Percentiles rank a stretch among this genome's conserved stretches.
phyloP scores from a whole-genome alignment of 2,888 invertebrate species.

The Pollenia labialis region DNA sequence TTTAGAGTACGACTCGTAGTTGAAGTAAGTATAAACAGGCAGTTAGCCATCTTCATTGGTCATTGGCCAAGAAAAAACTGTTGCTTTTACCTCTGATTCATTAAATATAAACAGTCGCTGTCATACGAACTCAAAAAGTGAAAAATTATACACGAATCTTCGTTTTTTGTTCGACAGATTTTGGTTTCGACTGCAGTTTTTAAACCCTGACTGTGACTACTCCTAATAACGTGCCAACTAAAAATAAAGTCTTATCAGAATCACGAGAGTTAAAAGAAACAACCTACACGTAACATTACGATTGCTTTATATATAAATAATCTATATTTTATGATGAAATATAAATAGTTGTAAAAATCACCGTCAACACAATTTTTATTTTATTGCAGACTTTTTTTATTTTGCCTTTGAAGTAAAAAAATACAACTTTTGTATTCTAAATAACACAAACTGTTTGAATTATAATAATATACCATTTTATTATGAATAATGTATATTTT shows the following conservation, averaged over 20 bases:
- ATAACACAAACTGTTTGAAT: conserved; percentile 25
- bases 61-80: too few species aligned
- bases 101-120: too few species aligned
- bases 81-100: too few species aligned
- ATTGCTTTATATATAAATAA: not conserved
- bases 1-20: too few species aligned
- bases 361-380: not conserved
- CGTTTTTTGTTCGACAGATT: too few species aligned
- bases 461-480: conserved; percentile 36
- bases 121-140: too few species aligned
- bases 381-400: conserved; percentile 5
- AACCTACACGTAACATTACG: not conserved
- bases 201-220: not conserved
- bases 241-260: conserved; percentile 33
- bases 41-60: too few species aligned
- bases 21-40: too few species aligned
- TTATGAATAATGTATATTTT: conserved; percentile 2
- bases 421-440: not conserved
- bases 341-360: conserved; percentile 18
- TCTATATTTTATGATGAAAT: conserved; percentile 37
- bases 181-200: too few species aligned
- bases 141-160: too few species aligned
- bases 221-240: not conserved
- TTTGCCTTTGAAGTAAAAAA: not conserved
- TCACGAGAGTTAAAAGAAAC: conserved; percentile 23